Conservation (phyloP, 1,140 invertebrate species). For the Lasaia peninsularis region DNA sequence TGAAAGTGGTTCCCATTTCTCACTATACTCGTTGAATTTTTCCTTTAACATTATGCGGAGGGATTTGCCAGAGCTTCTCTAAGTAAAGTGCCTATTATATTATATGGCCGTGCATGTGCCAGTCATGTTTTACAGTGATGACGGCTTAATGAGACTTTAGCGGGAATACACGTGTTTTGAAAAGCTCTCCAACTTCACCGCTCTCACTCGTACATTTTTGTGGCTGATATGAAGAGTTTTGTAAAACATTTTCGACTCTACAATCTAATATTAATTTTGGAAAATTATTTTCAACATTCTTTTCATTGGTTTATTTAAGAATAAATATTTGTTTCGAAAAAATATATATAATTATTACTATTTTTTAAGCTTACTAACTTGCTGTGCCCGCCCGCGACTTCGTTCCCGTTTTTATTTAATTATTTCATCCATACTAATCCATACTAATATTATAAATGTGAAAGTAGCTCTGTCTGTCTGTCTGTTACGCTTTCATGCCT, state of each 20-base stretch:
- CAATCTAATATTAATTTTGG: too few species aligned
- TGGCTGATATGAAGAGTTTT: background rate
- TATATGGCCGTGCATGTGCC: conserved; percentile 40
- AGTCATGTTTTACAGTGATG: conserved; percentile 37
- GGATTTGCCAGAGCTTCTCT: conserved; percentile 31
- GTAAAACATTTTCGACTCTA: background rate
- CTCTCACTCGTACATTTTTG: background rate
- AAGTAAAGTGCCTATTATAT: conserved; percentile 41
- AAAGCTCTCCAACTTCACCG: background rate
- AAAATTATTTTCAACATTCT: too few species aligned
- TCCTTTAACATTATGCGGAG: conserved; percentile 37
- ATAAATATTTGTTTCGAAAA: too few species aligned
- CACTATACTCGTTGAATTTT: conserved; percentile 34
- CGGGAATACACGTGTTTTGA: conserved; percentile 28
- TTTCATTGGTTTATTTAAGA: too few species aligned
- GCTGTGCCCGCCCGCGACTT: too few species aligned
- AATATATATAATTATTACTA: too few species aligned
- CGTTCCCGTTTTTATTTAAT: too few species aligned
- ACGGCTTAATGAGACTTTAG: conserved; percentile 44
- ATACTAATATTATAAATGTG: too few species aligned
- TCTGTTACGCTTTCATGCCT: too few species aligned
- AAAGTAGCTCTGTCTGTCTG: too few species aligned
- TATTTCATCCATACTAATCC: too few species aligned
- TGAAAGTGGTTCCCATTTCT: conserved; percentile 32
- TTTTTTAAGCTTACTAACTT: too few species aligned